Conservation (phyloP, 1,140 invertebrate genomes). For the Leptinotarsa texana region DNA sequence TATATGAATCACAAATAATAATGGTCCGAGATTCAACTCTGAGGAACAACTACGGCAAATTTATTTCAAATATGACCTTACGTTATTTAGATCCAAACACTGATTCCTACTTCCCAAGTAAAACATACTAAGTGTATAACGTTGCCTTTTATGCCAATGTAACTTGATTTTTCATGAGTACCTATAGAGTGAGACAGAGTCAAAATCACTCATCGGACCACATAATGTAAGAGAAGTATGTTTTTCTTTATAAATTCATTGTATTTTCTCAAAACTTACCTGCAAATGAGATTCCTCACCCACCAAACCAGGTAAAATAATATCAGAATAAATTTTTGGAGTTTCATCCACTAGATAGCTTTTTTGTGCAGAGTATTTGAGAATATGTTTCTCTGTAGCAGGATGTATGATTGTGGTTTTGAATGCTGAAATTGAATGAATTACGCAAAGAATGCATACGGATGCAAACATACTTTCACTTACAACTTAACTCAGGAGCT, state of each 20-base stretch:
- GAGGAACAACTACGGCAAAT: too few relatives aligned
- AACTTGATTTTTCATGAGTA: too few relatives aligned
- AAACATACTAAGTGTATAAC: too few relatives aligned
- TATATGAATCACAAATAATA: too few relatives aligned
- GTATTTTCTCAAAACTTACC: constrained; percentile 59
- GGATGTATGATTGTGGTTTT: constrained; percentile 84
- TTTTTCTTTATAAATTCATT: constrained; percentile 12
- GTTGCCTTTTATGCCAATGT: too few relatives aligned
- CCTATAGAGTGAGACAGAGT: too few relatives aligned
- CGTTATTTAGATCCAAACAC: too few relatives aligned
- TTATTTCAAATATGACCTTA: too few relatives aligned
- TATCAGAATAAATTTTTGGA: constrained; percentile 75
- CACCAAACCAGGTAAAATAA: constrained; percentile 78
- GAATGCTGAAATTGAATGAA: constrained; percentile 44
- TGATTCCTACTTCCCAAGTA: too few relatives aligned
- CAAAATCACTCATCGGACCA: too few relatives aligned
- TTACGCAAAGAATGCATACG: constrained; percentile 31
- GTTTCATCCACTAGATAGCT: constrained; percentile 83
- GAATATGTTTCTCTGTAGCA: constrained; percentile 87
- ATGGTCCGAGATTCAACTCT: too few relatives aligned
- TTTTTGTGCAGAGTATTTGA: constrained; percentile 79
- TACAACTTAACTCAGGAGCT: constrained; percentile 69
- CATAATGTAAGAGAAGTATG: constrained; percentile 17
- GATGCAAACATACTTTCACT: constrained; percentile 41
- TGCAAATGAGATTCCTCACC: constrained; percentile 74